Percentiles rank a stretch among this genome's conserved stretches.
phyloP scores from a whole-genome alignment of 2,797 vertebrate species.

The Propithecus perrieri region DNA sequence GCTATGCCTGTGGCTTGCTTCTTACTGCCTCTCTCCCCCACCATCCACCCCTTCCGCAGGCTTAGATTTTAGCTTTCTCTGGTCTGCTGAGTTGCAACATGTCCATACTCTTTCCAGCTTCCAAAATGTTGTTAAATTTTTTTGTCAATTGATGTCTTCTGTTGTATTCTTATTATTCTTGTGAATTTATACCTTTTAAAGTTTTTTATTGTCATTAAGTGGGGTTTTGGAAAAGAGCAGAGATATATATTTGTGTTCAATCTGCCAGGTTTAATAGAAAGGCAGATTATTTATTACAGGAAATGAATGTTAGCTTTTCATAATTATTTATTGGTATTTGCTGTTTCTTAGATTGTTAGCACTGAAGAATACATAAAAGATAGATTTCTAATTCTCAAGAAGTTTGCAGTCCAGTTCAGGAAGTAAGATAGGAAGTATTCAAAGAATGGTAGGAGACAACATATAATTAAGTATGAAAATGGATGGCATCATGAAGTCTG shows the following conservation, averaged over 20 bases:
- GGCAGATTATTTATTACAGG: conserved; percentile 44
- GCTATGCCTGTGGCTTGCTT: not conserved
- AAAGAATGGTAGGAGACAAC: not conserved
- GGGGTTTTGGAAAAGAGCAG: conserved; percentile 27
- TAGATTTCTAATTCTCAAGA: conserved; percentile 14
- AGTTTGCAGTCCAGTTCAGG: not conserved
- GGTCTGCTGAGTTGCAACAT: not conserved
- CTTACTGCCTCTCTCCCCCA: not conserved
- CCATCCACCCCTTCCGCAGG: not conserved
- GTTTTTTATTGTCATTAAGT: conserved; percentile 36
- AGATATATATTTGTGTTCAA: conserved; percentile 37
- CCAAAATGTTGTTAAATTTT: conserved; percentile 2
- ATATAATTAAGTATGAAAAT: not conserved
- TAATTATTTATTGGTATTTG: conserved; percentile 41
- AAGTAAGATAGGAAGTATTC: conserved; percentile 19
- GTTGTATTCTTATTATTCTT: conserved; percentile 12
- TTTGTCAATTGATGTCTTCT: not conserved
- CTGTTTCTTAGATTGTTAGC: conserved; percentile 23
- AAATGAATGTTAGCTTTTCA: conserved; percentile 55
- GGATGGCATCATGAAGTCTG: not conserved
- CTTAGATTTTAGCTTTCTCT: not conserved
- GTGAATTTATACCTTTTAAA: conserved; percentile 28
- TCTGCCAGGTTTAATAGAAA: conserved; percentile 42
- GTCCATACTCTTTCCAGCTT: not conserved
- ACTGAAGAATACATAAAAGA: conserved; percentile 29